These are phyloP conservation scores for Acomys russatus DNA, from an alignment of 2,797 vertebrate species.

Conservation along the genomic window DNA sequence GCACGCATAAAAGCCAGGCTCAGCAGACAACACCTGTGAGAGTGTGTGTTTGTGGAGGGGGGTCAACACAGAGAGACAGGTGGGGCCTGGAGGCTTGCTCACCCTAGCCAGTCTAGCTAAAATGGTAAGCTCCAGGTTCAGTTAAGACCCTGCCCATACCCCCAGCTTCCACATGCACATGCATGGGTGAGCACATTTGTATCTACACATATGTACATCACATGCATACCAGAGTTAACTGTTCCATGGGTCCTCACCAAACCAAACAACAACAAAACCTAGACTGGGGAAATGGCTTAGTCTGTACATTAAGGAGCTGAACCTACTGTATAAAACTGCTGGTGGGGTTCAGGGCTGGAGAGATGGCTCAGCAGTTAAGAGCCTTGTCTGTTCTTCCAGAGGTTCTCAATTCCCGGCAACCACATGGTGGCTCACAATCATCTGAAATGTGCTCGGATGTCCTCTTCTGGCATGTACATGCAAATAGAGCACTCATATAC, in stretches of 20 bases:
- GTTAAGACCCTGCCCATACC: not conserved
- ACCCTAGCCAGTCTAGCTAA: not conserved
- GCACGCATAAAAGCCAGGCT: not conserved
- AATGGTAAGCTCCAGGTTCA: not conserved
- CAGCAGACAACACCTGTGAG: not conserved
- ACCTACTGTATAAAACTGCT: not conserved
- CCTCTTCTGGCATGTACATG: too few relatives aligned
- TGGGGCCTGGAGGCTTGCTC: not conserved
- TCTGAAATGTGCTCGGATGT: too few relatives aligned
- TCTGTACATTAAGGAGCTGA: not conserved
- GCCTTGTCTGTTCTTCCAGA: not conserved
- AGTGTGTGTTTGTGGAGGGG: not conserved
- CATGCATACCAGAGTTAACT: not conserved
- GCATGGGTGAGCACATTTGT: not conserved
- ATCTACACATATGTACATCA: not conserved
- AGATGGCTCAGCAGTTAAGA: not conserved
- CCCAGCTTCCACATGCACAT: not conserved
- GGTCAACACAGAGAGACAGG: not conserved
- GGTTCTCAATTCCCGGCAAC: not conserved
- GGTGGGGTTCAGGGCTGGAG: not conserved
- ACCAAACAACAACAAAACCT: not conserved
- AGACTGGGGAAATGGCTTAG: not conserved
- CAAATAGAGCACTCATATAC: too few relatives aligned
- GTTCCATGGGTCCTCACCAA: not conserved
- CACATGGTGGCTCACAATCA: not conserved